Evolutionary conservation across 2,888 invertebrate species (phyloP), one percentile per base, ranked within the genome.

Genomic region (Pristionchus arcanus): DNA sequence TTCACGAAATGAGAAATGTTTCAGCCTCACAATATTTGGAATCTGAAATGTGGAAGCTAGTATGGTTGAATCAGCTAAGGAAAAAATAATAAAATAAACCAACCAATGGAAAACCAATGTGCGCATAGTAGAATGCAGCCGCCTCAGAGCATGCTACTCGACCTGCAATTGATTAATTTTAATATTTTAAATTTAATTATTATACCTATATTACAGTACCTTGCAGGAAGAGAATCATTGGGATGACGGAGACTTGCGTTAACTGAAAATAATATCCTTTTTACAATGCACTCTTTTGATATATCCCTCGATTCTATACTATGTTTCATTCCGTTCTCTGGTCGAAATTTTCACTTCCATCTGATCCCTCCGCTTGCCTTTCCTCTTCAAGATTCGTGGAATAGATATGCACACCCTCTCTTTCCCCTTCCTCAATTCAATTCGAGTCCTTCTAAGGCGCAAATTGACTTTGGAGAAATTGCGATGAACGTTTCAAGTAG

Each of bases 241-340:
- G 95, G 49, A 96, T 95, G 77, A 96, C 95, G 87, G 96, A 96
- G 68, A 96, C 90, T 90, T 96, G 95, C 53, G 96, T 96, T n/a
- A 96, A 86, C 94, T 95, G 91, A 90, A 93, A 93, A 37, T 31
- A 19, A 68, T 55, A 11, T 7, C 37, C 49, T 81, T n/a, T 49
- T 42, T 49, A 71, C 9, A 42, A 9, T 42, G 3, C 9, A 42
- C 42, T 42, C 9, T 9, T 5, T 42, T 42, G 42, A 42, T 42
- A 16, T 49, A 31, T 11, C 31, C 21, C 42, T 86, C 53, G 25
- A 9, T 21, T 28, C 28, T 28, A n/a, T n/a, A 28, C 42, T 49
- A 25, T 42, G 25, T 68, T 68, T n/a, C n/a, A 68, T 25, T 68
- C 28, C 15, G 63, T 66, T 68, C 68, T 42, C 21, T 37, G 42